These are phyloP conservation scores for Zaprionus kolodkinae DNA, from an alignment of 1,140 invertebrate species.

Conservation along the genomic window DNA sequence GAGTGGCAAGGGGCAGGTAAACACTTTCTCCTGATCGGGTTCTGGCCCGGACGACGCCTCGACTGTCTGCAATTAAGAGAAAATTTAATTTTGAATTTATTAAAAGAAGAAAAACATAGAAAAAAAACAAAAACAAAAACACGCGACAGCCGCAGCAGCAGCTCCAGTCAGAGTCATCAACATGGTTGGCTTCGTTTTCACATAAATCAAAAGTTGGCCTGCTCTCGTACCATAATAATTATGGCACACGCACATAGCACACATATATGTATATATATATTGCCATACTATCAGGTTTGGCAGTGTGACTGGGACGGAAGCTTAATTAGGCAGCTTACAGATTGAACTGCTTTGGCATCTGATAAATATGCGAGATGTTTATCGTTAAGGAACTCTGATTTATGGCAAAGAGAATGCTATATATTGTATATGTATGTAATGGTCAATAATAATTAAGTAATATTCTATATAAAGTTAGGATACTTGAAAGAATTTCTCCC, in stretches of 20 bases:
- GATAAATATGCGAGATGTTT: conserved; percentile 26
- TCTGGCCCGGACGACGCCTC: conserved; percentile 41
- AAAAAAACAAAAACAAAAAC: conserved; percentile 3
- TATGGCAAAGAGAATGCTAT: neutral
- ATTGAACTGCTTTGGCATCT: conserved; percentile 44
- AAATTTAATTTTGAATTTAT: conserved; percentile 83
- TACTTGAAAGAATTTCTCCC: no score
- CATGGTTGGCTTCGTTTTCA: conserved; percentile 61
- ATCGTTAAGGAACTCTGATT: conserved; percentile 1
- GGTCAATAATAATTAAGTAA: neutral
- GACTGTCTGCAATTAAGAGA: conserved; percentile 75
- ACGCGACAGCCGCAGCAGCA: conserved; percentile 10
- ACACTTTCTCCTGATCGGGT: conserved; percentile 75
- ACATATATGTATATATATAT: conserved; percentile 11
- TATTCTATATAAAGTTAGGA: neutral
- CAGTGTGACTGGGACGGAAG: conserved; percentile 20
- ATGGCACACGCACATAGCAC: conserved; percentile 14
- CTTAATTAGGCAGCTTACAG: conserved; percentile 67
- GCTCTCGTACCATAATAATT: conserved; percentile 36
- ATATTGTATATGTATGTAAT: neutral
- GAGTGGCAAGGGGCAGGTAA: conserved; percentile 41
- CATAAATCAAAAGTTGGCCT: conserved; percentile 67
- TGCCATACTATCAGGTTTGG: conserved; percentile 38
- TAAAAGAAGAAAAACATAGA: conserved; percentile 47
- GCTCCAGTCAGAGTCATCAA: conserved; percentile 32